Evolutionary conservation across 1,140 invertebrate species (phyloP), one percentile per base, ranked within the genome.

Genomic region (Danaus plexippus): DNA sequence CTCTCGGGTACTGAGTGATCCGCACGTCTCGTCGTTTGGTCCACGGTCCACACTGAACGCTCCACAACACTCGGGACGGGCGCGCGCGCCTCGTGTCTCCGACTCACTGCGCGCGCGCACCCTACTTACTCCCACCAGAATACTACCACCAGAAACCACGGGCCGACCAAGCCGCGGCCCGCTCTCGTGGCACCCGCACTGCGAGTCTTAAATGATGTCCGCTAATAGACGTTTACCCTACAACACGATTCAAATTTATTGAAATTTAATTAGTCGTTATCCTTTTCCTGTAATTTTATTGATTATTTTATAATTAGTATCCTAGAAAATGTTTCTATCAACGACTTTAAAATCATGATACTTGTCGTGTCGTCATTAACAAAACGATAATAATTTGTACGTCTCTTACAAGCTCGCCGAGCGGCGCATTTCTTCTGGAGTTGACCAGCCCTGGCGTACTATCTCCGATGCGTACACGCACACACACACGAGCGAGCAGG

Each of bases 51-150:
- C 50, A 11, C 43, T 42, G 43, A 47, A 56, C 69, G 71, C 71
- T 70, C 52, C 75, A 80, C 77, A 77, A 61, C 76, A 74, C 69
- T 74, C 59, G 69, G 57, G 48, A 51, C 80, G 77, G 73, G 73
- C 79, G 72, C 69, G 57, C 57, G 73, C 75, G 73, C 74, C 80
- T 78, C 80, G 77, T 64, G 65, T 65, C 66, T 59, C 48, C 52
- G 66, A 73, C 71, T 64, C 74, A 83, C 82, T 83, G 77, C 82
- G 82, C 80, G 62, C 47, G 79, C 82, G 82, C 82, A 85, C 82
- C 82, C 82, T 79, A 85, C 82, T 85, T 69, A 75, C 77, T 80
- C 77, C 77, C 73, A 80, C 80, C 75, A 76, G 81, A 79, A 80
- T 79, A 79, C 77, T 83, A 77, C 82, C 80, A 85, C 82, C 78